Conservation (phyloP, 2,113 vertebrate genomes). For the Puma concolor region DNA sequence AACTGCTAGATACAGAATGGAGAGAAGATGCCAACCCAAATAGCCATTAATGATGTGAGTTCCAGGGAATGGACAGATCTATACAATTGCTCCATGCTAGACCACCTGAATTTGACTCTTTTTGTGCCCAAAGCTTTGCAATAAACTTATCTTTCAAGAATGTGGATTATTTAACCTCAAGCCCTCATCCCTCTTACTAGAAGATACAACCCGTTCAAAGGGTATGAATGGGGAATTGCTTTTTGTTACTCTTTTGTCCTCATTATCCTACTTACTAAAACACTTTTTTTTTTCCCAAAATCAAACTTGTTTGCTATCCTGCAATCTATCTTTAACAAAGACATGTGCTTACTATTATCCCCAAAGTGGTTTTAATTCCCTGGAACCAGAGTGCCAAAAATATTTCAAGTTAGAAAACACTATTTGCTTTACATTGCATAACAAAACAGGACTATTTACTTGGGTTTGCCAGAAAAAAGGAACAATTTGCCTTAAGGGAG, state of each 20-base stretch:
- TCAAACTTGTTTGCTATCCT: neutral
- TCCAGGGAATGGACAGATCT: neutral
- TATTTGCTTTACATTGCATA: neutral
- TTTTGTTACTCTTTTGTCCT: neutral
- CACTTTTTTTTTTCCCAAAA: neutral
- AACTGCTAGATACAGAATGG: neutral
- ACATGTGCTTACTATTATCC: neutral
- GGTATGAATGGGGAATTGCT: neutral
- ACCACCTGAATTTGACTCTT: neutral
- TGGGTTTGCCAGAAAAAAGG: constrained; percentile 25
- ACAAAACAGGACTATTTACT: neutral
- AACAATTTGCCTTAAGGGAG: neutral
- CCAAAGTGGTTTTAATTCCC: neutral
- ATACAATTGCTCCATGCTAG: neutral
- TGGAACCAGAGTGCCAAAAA: neutral
- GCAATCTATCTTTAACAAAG: neutral
- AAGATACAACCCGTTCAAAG: neutral
- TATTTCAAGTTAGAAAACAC: neutral
- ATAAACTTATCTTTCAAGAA: neutral
- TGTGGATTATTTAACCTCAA: neutral
- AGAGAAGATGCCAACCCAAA: neutral
- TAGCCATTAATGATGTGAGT: neutral
- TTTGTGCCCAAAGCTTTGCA: neutral
- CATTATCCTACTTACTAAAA: neutral
- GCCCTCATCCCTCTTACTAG: neutral